Evolutionary conservation across 2,113 vertebrate genomes (phyloP), one percentile per base, ranked within the genome.

Genomic region (Anas platyrhynchos): DNA sequence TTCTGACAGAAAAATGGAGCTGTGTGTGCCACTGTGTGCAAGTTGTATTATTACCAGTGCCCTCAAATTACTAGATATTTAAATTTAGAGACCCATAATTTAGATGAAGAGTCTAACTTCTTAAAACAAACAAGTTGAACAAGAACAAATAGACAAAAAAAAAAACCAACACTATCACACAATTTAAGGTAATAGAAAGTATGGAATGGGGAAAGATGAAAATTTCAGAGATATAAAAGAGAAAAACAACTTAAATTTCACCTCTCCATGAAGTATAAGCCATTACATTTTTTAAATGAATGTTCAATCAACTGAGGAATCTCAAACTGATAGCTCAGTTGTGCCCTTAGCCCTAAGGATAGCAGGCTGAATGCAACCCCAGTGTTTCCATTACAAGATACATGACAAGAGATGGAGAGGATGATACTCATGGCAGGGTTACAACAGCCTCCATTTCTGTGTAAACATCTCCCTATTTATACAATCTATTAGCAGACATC

Each of bases 361-460:
- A 44, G 80, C 61, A 61, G 74, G 61, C 69, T 78, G 77, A 68
- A 59, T 4, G 38, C 62, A 94, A 58, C 43, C 65, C 46, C 72
- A 62, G 32, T 0, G 3, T 23, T 55, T 48, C 31, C 56, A 11
- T 5, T 36, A 16, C 0, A 0, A 8, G 32, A 16, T 50, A 69
- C 6, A 10, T 11, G 46, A 79, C 4, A 25, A 52, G 48, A 78
- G 52, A 59, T 17, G 56, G 58, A 46, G 50, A 71, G 55, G 21
- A 9, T 17, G 29, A 66, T 4, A 17, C 0, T 4, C 29, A 4
- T 0, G 0, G 36, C 50, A 34, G 14, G 21, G 27, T 29, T 69
- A 74, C 50, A 44, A 44, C 63, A 38, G 50, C 63, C 65, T 83
- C 65, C 44, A 68, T 46, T 38, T 20, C 91, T 48, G 2, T 26